These are phyloP conservation scores for Platygyra sinensis DNA, from an alignment of 64 coral and sea anemone species.

Conservation along the genomic window DNA sequence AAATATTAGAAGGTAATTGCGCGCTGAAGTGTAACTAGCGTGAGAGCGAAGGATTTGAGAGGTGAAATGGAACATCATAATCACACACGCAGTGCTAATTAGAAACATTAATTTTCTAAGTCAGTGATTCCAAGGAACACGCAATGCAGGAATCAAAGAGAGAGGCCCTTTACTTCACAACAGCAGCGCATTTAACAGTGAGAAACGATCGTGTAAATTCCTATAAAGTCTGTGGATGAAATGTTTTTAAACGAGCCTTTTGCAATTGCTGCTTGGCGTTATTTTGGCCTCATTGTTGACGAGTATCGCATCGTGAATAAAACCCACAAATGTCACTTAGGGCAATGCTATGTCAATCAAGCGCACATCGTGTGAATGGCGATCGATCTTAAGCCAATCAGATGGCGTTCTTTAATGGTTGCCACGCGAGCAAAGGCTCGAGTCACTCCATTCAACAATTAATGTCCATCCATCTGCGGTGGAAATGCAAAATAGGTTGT, in stretches of 20 bases:
- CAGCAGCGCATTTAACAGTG: not conserved
- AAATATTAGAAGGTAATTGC: constrained; percentile 16
- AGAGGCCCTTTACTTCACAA: not conserved
- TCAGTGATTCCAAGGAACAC: not conserved
- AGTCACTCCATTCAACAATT: constrained; percentile 40
- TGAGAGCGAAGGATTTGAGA: constrained; percentile 11
- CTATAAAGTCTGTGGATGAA: not conserved
- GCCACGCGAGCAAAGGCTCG: constrained; percentile 46
- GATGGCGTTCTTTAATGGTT: constrained; percentile 12
- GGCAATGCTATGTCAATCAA: constrained; percentile 12
- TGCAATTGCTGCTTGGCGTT: not conserved
- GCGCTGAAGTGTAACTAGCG: constrained; percentile 1
- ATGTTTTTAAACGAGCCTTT: not conserved
- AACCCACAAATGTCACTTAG: constrained; percentile 17
- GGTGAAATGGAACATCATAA: constrained; percentile 1
- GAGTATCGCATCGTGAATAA: constrained; percentile 6
- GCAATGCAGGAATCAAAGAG: not conserved
- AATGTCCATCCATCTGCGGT: constrained; percentile 39
- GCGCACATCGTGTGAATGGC: not conserved
- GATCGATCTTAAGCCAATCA: constrained; percentile 27
- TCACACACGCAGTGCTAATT: not conserved
- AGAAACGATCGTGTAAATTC: not conserved
- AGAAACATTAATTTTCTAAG: not conserved
- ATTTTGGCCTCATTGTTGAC: not conserved
- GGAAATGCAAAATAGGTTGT: constrained; percentile 38